Evolutionary conservation across 2,888 invertebrate species (phyloP).

Genomic region (Stenoptilia bipunctidactyla): DNA sequence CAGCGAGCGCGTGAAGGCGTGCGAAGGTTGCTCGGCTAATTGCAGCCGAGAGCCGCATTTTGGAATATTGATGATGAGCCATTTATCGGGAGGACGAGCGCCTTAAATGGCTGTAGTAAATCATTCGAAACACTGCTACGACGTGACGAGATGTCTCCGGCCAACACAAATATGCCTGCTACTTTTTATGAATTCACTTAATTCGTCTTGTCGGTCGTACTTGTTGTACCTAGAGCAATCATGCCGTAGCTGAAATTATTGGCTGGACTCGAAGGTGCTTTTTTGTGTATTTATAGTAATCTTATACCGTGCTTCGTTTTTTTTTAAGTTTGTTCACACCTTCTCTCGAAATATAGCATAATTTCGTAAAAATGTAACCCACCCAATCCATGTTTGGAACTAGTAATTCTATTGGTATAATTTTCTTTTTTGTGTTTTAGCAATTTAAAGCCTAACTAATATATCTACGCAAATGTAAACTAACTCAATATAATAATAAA

Average conservation of each 20-base stretch:
- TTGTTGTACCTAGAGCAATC: slow-evolving; percentile 21
- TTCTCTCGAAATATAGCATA: too few species aligned
- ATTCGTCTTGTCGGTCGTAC: slow-evolving; percentile 45
- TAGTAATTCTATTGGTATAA: too few species aligned
- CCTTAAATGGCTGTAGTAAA: slow-evolving; percentile 65
- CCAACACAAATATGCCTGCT: slow-evolving; percentile 56
- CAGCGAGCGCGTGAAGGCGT: slow-evolving; percentile 48
- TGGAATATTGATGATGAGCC: slow-evolving; percentile 70
- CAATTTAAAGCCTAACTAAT: too few species aligned
- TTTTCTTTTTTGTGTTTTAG: too few species aligned
- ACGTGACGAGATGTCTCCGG: slow-evolving; percentile 65
- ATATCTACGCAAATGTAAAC: too few species aligned
- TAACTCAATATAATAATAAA: too few species aligned
- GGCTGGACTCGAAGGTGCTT: neutral
- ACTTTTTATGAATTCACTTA: slow-evolving; percentile 50
- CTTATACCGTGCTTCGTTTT: too few species aligned
- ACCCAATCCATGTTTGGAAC: too few species aligned
- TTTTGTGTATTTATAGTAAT: too few species aligned
- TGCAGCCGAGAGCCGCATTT: slow-evolving; percentile 62
- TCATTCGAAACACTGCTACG: slow-evolving; percentile 57
- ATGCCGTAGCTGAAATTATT: neutral
- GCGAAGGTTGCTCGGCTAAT: slow-evolving; percentile 65
- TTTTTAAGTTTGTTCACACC: too few species aligned
- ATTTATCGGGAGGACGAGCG: slow-evolving; percentile 65
- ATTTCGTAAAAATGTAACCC: too few species aligned